Conservation (phyloP, 1,140 invertebrate genomes). For the Zaprionus lachaisei region DNA sequence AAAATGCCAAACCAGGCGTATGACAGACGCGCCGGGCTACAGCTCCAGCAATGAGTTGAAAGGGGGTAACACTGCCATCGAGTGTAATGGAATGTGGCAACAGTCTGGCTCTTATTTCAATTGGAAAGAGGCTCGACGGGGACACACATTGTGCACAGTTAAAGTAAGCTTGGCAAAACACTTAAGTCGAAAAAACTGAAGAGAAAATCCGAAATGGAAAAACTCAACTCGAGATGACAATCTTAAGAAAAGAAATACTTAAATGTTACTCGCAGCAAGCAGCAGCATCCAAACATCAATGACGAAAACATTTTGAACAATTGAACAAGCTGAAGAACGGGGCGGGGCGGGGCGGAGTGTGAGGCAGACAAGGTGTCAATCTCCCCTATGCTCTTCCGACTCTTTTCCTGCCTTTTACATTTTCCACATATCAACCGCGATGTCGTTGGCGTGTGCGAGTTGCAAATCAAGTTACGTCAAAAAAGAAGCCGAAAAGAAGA, state of each 20-base stretch:
- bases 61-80: background rate
- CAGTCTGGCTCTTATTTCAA: constrained; percentile 49
- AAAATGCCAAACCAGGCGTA: constrained; percentile 54
- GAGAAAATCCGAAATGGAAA: constrained; percentile 33
- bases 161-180: constrained; percentile 48
- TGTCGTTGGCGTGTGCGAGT: constrained; percentile 34
- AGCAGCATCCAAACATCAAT: constrained; percentile 57
- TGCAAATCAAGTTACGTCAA: constrained; percentile 77
- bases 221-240: constrained; percentile 51
- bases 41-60: background rate
- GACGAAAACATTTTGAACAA: constrained; percentile 60
- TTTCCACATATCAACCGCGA: constrained; percentile 40
- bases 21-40: constrained; percentile 33
- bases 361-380: constrained; percentile 1
- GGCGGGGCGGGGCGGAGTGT: background rate
- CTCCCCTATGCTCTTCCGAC: background rate
- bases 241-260: constrained; percentile 28
- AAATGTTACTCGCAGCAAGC: constrained; percentile 46
- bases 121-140: constrained; percentile 21
- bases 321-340: constrained; percentile 43
- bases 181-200: constrained; percentile 52
- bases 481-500: constrained; percentile 24
- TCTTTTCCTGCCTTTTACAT: background rate
- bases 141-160: constrained; percentile 23
- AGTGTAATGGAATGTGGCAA: constrained; percentile 44